Base-by-base conservation (phyloP, 2,888 invertebrate genomes). In the Eupithecia subumbrata region DNA sequence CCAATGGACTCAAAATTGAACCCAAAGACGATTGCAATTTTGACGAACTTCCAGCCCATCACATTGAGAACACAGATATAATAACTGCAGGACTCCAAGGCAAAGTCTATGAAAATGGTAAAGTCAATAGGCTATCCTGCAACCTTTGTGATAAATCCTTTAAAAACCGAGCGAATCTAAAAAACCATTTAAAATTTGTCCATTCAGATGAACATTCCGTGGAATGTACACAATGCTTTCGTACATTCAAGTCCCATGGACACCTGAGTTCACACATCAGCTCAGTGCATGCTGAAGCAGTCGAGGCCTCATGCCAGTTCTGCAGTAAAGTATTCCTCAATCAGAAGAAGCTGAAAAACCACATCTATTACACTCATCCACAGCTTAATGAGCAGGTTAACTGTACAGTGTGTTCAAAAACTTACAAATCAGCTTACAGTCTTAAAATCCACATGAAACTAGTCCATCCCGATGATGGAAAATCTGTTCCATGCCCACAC, bases 311-410 rank as follows among this genome's bases (percentile, higher is more conserved):
- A 4, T 89, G 89, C 43, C 73, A 81, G 5, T 79, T 80, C 0
- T 89, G 89, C 34, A 74, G 80, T 0, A 88, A 88, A 76, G 78
- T 78, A 0, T 89, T 88, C 72, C 22, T 78, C 12, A 87, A 84
- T 63, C 84, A 85, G 67, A 86, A 86, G 72, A 84, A 85, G 30
- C 75, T 89, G 0, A 82, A 82, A 45, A 86, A 88, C 45, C 89
- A 89, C 73, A 82, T 86, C 1, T 88, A 84, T 72, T 87, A 83
- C 68, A 82, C 87, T 0, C 89, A 89, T 34, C 85, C 87, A 0
- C 79, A 85, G 18, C 84, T 84, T 0, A 79, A 83, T 0, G 82
- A 85, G 12, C 82, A 80, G 45, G 84, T 83, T 0, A 78, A 71
- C 0, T 89, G 89, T 34, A 60, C 75, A 0, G 75, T 85, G 0